Base-by-base conservation (phyloP, 2,113 vertebrate species). In the Pangasianodon hypophthalmus region DNA sequence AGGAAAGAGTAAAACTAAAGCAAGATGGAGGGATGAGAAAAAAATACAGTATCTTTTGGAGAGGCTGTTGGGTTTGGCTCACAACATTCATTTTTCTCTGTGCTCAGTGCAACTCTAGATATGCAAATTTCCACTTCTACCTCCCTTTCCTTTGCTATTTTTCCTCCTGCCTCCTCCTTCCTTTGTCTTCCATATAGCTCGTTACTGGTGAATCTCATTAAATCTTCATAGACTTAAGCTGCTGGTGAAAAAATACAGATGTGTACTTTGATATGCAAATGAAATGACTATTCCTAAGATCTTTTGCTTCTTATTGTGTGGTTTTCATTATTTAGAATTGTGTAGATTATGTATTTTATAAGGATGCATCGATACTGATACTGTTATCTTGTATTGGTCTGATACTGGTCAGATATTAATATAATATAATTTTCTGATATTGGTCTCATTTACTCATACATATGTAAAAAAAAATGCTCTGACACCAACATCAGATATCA, bases 51-150 rank as follows among this genome's bases (percentile, higher is more conserved):
- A 44, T 8, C n/a, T 86, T 90, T 86, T 21, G 46, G 41, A 87
- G 88, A 26, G 58, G 26, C 58, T 87, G 62, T n/a, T 41, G 80
- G 81, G 44, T 77, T 91, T 88, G 81, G 81, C 58, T 85, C 71
- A 67, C 44, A 48, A 32, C 88, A 75, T 58, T 50, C 26, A 10
- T 71, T 52, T 64, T 46, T 50, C 29, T 32, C 5, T 67, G 14
- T 18, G 11, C 41, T 84, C 58, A 62, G 21, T 64, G 21, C 58
- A 85, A 26, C 84, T 67, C 84, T n/a, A 48, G 37, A 83, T 81
- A 85, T 85, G 58, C 56, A 84, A 37, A 84, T 64, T 88, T 90
- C 75, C 50, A 64, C 46, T 62, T 16, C 86, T 58, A 7, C 41
- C 44, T 46, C 71, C 37, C 24, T 79, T 26, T 26, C 24, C 75